A percentile compares a stretch with the other conserved stretches of the same genome.
phyloP scores from a whole-genome alignment of 2,888 invertebrate genomes.

The Saturnia pavonia region DNA sequence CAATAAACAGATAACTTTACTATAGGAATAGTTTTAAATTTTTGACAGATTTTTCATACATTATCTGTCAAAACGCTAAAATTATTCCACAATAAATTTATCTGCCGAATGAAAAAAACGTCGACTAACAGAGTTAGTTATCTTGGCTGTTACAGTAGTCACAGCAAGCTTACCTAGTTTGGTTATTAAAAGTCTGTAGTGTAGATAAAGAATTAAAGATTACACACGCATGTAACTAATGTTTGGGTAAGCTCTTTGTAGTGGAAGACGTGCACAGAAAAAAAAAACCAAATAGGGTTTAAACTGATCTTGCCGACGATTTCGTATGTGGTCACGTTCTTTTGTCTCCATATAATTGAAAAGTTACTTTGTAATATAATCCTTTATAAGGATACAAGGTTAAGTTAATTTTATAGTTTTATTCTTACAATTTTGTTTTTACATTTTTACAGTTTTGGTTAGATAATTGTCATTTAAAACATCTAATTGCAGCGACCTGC shows the following conservation, averaged over 20 bases:
- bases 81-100: no score
- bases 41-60: no score
- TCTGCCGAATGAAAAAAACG: no score
- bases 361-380: neutral
- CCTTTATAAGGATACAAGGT: slow-evolving; percentile 1
- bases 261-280: slow-evolving; percentile 6
- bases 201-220: slow-evolving; percentile 1
- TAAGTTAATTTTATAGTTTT: neutral
- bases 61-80: no score
- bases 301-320: neutral
- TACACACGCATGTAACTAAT: neutral
- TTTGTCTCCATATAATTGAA: slow-evolving; percentile 1
- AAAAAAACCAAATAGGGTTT: slow-evolving; percentile 1
- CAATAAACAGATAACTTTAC: no score
- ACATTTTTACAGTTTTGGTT: neutral
- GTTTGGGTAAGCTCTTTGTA: slow-evolving; percentile 2
- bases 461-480: neutral
- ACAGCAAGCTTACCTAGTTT: neutral
- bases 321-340: slow-evolving; percentile 9
- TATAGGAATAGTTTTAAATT: no score
- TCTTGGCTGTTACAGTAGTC: neutral
- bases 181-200: neutral
- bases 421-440: no score
- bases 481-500: neutral
- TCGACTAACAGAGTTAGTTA: neutral